Evolutionary conservation across 2,888 invertebrate species (phyloP), one percentile per base, ranked within the genome.

Genomic region (Eutolmus rufibarbis): DNA sequence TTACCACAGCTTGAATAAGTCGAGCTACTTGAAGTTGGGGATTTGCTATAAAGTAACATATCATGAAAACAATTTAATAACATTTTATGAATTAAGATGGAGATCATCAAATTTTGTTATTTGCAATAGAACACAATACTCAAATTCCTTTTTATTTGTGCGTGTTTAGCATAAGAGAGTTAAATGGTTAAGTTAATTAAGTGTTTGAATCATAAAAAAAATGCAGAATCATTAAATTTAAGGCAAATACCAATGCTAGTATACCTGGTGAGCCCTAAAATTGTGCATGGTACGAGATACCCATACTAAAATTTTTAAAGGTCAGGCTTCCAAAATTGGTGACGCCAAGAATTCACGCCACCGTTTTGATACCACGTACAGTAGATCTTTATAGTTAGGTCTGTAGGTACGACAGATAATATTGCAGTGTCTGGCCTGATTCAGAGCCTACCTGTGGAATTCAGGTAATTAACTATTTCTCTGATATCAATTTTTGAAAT

Each of bases 1-100:
- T 92, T 12, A 93, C 91, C 46, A 92, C 91, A 12, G 92, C 91
- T 89, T 93, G 92, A 40, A 93, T 91, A 0, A 93, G 90, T 14
- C 92, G 91, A 8, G 92, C 91, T 88, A 92, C 91, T 88, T 91
- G 92, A 23, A 91, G 87, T 90, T 92, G 92, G 5, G 91, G 91
- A 90, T 90, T 90, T 82, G 91, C 92, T 92, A 89, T 4, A 90
- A 90, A 77, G 86, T 31, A 40, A 40, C 12, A 40, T 12, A 40
- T 40, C 1, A 40, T 12, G 1, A 40, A 40, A 40, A 84, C 23
- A 28, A 78, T 5, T 16, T 2, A 74, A 2, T 74, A 2, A 8
- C 2, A n/a, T 12, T 34, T 57, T 23, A n/a, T 57, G 23, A 23
- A 23, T 57, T 57, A 2, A 56, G 19, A 0, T 19, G 19, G 28